phyloP scores from a whole-genome alignment of 2,797 vertebrate genomes.

The Toxotes lorentzi region DNA sequence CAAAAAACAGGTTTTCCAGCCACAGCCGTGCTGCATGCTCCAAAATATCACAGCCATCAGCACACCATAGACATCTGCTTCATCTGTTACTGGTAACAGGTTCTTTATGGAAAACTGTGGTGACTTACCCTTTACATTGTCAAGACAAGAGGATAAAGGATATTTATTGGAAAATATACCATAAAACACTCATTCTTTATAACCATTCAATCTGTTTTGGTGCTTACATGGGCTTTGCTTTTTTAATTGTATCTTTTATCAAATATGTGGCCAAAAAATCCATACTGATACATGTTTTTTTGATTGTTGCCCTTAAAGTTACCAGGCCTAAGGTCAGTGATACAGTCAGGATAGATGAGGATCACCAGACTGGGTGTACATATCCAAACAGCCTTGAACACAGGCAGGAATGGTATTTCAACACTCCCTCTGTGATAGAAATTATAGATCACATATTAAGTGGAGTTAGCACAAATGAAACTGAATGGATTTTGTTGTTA shows the following conservation, averaged over 20 bases:
- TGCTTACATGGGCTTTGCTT: slow-evolving; percentile 40
- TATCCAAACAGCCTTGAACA: slow-evolving; percentile 27
- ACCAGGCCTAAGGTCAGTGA: slow-evolving; percentile 45
- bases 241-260: slow-evolving; percentile 46
- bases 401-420: slow-evolving; percentile 10
- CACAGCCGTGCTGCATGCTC: neutral
- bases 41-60: slow-evolving; percentile 8
- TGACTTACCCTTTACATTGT: slow-evolving; percentile 5
- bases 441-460: slow-evolving; percentile 44
- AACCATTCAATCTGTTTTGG: slow-evolving; percentile 26
- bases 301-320: slow-evolving; percentile 56
- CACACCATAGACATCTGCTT: slow-evolving; percentile 15
- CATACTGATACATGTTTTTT: slow-evolving; percentile 70
- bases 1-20: slow-evolving; percentile 16
- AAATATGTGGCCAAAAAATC: slow-evolving; percentile 60
- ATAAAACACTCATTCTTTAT: slow-evolving; percentile 19
- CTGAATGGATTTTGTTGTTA: slow-evolving; percentile 20
- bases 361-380: slow-evolving; percentile 22
- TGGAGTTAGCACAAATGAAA: slow-evolving; percentile 37
- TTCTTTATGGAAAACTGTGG: slow-evolving; percentile 8
- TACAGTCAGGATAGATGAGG: slow-evolving; percentile 44
- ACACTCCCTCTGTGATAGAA: slow-evolving; percentile 22
- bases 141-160: slow-evolving; percentile 1
- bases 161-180: slow-evolving; percentile 28
- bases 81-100: slow-evolving; percentile 31